These are phyloP conservation scores for Prionace glauca DNA, from an alignment of 2,797 vertebrate genomes.

Conservation along the genomic window DNA sequence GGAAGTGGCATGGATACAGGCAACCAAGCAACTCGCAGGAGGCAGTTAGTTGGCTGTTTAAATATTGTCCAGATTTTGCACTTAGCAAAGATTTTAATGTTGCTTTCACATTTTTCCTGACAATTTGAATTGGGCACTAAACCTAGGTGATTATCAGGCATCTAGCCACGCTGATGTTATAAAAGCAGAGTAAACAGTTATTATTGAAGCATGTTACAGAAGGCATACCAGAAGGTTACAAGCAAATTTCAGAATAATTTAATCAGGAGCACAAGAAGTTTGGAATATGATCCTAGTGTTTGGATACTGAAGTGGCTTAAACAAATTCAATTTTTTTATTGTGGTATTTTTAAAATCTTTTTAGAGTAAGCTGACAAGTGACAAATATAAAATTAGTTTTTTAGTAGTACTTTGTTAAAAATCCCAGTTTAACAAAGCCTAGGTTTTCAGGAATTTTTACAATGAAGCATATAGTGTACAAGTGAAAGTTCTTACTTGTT, in stretches of 20 bases:
- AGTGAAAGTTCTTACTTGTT: not conserved
- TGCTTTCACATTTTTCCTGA: not conserved
- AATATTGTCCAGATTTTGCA: not conserved
- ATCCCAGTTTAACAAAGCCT: no score
- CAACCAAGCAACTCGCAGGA: not conserved
- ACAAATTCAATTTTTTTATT: not conserved
- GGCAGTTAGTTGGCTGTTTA: not conserved
- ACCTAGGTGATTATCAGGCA: not conserved
- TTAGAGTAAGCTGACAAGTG: not conserved
- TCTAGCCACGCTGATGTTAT: not conserved
- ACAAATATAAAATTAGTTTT: not conserved
- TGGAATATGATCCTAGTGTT: no score
- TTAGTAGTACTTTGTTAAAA: not conserved
- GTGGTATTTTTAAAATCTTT: not conserved
- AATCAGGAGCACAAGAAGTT: not conserved
- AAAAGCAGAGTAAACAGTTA: not conserved
- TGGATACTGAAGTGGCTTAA: not conserved
- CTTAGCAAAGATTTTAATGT: not conserved
- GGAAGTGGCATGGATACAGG: not conserved
- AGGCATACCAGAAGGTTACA: not conserved
- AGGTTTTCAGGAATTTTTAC: not conserved
- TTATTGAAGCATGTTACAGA: not conserved
- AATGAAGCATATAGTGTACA: not conserved
- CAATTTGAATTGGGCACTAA: not conserved
- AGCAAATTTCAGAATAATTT: not conserved